Evolutionary conservation across 2,113 vertebrate genomes (phyloP), one percentile per base, ranked within the genome.

Genomic region (Pholis gunnellus): DNA sequence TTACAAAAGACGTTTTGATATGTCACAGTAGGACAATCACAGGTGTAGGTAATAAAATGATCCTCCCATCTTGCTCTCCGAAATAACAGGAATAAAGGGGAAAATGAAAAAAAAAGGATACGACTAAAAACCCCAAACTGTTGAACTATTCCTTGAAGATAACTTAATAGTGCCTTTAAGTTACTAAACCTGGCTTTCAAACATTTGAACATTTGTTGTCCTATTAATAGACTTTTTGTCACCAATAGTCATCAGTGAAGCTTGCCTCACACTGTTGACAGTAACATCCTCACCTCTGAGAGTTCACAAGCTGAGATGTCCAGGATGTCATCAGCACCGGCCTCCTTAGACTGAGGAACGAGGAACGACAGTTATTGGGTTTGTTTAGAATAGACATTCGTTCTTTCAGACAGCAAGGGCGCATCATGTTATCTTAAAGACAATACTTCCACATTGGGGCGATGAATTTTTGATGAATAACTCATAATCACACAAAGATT

Each of bases 261-360:
- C 38, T 27, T 44, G 42, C n/a, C 27, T 71, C 17, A 31, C 9
- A 22, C 3, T 52, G 54, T 14, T 54, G 3, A 34, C 34, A 60
- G 31, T 9, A 29, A 34, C 34, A 52, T 1, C 72, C 92, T 95
- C 93, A 99, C 98, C 96, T 99, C 97, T 27, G 96, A 93, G 48
- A 99, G 96, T 74, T 99, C 98, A 87, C 98, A 99, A 15, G 88
- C 92, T 56, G 98, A 99, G 81, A 99, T 95, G 89, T 99, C 98
- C 68, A 99, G 94, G 83, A 96, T 94, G 75, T 98, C 98, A 88
- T 97, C 98, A 50, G 98, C 97, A 59, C 98, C 98, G 6, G 96
- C 97, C 90, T 98, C 97, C 88, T 97, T 99, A 17, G 97, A 96
- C 98, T 99, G 87, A 9, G 75, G 48, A 82, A 73, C 75, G 89